phyloP scores from a whole-genome alignment of 2,888 invertebrate genomes.

The Euplagia quadripunctaria region DNA sequence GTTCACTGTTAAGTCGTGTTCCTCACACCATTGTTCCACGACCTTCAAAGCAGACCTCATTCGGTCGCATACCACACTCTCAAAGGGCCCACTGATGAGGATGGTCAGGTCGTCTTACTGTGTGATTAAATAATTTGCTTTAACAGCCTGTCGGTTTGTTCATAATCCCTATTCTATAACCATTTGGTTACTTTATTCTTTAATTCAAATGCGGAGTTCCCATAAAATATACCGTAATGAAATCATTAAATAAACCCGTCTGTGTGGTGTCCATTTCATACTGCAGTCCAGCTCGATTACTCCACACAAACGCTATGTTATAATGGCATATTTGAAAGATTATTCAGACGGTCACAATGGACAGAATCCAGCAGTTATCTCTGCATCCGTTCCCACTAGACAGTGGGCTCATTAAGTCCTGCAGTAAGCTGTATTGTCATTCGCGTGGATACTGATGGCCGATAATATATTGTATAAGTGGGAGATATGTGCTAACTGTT shows the following conservation, averaged over 20 bases:
- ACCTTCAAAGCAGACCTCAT: no score
- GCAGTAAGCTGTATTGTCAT: conserved; percentile 37
- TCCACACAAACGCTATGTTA: conserved; percentile 11
- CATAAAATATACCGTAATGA: no score
- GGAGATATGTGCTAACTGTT: background rate
- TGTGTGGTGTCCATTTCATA: background rate
- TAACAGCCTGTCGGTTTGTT: no score
- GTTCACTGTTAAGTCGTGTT: no score
- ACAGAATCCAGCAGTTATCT: conserved; percentile 27
- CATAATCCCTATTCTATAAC: no score
- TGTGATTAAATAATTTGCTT: no score
- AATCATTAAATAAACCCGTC: background rate
- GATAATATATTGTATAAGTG: conserved; percentile 38
- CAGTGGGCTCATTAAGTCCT: conserved; percentile 43
- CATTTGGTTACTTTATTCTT: no score
- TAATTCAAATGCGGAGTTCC: no score
- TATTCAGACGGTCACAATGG: conserved; percentile 32
- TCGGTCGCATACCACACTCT: no score
- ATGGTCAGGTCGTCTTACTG: no score
- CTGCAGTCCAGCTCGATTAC: background rate
- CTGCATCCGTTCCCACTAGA: conserved; percentile 46
- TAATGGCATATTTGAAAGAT: conserved; percentile 7
- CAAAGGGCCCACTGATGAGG: no score
- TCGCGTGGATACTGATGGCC: conserved; percentile 33
- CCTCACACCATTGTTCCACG: no score